These are phyloP conservation scores for Myioborus melanocephalus DNA, from an alignment of 2,797 vertebrate genomes.

Conservation along the genomic window DNA sequence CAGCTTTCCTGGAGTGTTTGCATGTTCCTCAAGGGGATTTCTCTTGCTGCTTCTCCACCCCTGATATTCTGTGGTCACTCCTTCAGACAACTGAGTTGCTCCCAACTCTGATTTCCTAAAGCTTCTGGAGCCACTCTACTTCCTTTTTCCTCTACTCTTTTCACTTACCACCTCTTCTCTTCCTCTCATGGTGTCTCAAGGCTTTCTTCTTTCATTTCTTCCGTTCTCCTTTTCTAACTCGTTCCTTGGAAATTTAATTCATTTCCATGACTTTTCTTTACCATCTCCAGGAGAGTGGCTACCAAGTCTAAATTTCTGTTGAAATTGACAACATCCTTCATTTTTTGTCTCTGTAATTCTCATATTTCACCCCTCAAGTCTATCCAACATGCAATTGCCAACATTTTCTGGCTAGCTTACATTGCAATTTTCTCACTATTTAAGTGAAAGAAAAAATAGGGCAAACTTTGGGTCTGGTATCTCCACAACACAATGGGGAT, in stretches of 20 bases:
- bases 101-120: neutral
- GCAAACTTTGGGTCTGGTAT: neutral
- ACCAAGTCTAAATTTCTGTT: slow-evolving; percentile 10
- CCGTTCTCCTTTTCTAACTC: neutral
- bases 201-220: neutral
- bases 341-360: slow-evolving; percentile 23
- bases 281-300: neutral
- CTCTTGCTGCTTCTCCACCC: neutral
- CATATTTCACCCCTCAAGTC: slow-evolving; percentile 8
- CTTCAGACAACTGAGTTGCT: neutral
- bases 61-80: neutral
- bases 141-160: neutral
- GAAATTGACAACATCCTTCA: slow-evolving; percentile 1
- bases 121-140: neutral
- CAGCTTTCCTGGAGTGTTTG: neutral
- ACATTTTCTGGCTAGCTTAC: slow-evolving; percentile 23
- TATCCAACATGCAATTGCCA: neutral
- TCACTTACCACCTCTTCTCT: neutral
- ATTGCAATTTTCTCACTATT: slow-evolving; percentile 34
- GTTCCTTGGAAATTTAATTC: neutral
- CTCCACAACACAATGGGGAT: neutral
- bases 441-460: neutral
- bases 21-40: neutral
- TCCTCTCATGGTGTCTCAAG: neutral
- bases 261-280: neutral